phyloP scores from a whole-genome alignment of 2,888 invertebrate genomes.

The Synanthedon formicaeformis region DNA sequence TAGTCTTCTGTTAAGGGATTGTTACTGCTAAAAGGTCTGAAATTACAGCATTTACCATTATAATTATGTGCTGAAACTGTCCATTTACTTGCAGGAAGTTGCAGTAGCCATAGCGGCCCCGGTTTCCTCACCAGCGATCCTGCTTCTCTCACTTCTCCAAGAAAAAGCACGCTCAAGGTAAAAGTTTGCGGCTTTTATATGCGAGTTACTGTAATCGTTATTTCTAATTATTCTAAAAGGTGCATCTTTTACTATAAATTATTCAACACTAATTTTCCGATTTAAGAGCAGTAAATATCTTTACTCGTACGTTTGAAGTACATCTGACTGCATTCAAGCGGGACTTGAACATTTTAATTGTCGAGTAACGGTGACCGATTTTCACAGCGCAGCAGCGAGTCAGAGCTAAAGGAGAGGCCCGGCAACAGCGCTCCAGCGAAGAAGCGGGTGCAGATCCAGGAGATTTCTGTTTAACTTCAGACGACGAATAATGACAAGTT shows the following conservation, averaged over 20 bases:
- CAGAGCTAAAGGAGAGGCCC: slow-evolving; percentile 55
- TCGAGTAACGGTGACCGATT: slow-evolving; percentile 34
- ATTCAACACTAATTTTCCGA: no score
- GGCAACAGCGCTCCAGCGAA: slow-evolving; percentile 66
- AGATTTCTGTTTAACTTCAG: slow-evolving; percentile 76
- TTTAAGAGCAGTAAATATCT: no score
- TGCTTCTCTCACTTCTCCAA: slow-evolving; percentile 32
- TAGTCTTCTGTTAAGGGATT: no score
- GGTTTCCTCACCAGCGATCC: slow-evolving; percentile 24
- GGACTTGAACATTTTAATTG: neutral
- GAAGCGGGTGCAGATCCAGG: slow-evolving; percentile 84
- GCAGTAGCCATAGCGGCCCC: slow-evolving; percentile 28
- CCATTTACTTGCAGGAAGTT: slow-evolving; percentile 26
- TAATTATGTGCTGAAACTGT: neutral
- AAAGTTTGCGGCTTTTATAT: no score
- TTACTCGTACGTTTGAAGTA: no score
- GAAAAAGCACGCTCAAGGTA: slow-evolving; percentile 60
- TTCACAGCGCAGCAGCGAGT: slow-evolving; percentile 68
- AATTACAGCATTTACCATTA: neutral
- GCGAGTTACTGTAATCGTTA: no score
- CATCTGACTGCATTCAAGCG: no score
- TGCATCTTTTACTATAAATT: no score
- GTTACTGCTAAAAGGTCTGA: no score
- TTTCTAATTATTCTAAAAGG: no score
- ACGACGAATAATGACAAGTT: no score